Evolutionary conservation across 2,888 invertebrate genomes (phyloP).

Genomic region (Hirudinaria manillensis): DNA sequence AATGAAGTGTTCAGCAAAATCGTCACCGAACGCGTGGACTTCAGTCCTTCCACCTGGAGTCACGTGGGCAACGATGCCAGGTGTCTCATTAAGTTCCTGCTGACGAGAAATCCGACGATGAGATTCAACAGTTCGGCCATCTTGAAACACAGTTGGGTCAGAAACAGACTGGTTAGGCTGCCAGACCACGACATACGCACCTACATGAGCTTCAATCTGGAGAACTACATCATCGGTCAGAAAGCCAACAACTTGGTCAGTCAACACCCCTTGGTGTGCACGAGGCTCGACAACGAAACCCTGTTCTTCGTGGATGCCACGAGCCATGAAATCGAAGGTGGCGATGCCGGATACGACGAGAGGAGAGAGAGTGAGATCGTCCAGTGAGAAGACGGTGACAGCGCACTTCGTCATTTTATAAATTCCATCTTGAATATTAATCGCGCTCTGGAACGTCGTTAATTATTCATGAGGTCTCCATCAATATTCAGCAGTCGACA

Average conservation of each 20-base stretch:
- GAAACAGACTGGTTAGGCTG: background rate
- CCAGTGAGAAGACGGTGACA: background rate
- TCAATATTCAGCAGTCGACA: no score
- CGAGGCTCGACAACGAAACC: background rate
- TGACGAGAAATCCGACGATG: slow-evolving; percentile 6
- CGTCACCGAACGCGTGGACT: background rate
- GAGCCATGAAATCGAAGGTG: no score
- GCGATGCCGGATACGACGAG: background rate
- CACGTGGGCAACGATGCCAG: slow-evolving; percentile 17
- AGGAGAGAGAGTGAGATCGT: background rate
- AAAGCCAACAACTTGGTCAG: background rate
- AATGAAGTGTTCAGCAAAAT: slow-evolving; percentile 24
- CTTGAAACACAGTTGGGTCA: background rate
- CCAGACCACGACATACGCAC: background rate
- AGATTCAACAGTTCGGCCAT: background rate
- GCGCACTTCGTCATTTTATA: no score
- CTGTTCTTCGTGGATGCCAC: background rate
- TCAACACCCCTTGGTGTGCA: background rate
- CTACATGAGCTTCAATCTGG: background rate
- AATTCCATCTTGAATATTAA: no score
- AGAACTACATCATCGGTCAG: background rate
- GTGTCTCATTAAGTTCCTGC: background rate
- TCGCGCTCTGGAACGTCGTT: no score
- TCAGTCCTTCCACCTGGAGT: background rate
- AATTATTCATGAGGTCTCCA: no score